These are phyloP conservation scores for Triplophysa rosa DNA, from an alignment of 2,113 vertebrate species.

Conservation along the genomic window DNA sequence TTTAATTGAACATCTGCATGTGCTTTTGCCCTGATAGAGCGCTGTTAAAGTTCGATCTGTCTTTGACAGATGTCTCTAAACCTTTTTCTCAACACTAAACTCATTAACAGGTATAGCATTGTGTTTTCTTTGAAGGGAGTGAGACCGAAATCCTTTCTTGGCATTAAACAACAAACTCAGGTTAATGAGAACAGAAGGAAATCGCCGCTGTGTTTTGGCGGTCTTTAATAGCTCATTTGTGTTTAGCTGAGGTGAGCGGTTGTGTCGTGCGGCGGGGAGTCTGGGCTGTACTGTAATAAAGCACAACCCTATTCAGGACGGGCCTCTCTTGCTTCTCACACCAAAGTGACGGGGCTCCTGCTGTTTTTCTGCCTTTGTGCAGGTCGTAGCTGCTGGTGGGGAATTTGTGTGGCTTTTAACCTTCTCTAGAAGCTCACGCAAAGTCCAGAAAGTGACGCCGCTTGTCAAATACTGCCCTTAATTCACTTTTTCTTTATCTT, in stretches of 20 bases:
- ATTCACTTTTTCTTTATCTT: slow-evolving; percentile 44
- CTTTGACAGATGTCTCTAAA: slow-evolving; percentile 63
- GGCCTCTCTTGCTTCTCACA: not conserved
- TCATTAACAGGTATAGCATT: slow-evolving; percentile 49
- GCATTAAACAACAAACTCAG: too few relatives aligned
- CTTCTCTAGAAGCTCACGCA: slow-evolving; percentile 52
- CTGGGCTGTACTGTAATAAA: slow-evolving; percentile 50
- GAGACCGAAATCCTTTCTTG: too few relatives aligned
- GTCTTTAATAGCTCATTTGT: slow-evolving; percentile 53
- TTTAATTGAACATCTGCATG: slow-evolving; percentile 92
- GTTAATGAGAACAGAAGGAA: slow-evolving; percentile 51
- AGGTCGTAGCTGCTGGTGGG: slow-evolving; percentile 64
- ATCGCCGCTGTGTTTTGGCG: slow-evolving; percentile 23
- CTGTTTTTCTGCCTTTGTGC: slow-evolving; percentile 66
- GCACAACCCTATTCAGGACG: slow-evolving; percentile 47
- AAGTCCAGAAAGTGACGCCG: slow-evolving; percentile 9
- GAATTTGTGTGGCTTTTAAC: slow-evolving; percentile 75
- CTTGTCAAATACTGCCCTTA: slow-evolving; percentile 34
- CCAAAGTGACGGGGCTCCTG: slow-evolving; percentile 54
- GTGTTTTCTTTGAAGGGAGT: slow-evolving; percentile 6
- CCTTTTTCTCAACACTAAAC: slow-evolving; percentile 45
- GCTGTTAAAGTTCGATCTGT: slow-evolving; percentile 65
- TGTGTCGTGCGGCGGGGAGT: slow-evolving; percentile 33
- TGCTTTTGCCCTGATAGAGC: slow-evolving; percentile 80
- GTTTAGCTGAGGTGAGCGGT: slow-evolving; percentile 48